A percentile compares a stretch with the other conserved stretches of the same genome.
Conservation (phyloP, 2,888 invertebrate genomes). For the Drosophila macrospina region DNA sequence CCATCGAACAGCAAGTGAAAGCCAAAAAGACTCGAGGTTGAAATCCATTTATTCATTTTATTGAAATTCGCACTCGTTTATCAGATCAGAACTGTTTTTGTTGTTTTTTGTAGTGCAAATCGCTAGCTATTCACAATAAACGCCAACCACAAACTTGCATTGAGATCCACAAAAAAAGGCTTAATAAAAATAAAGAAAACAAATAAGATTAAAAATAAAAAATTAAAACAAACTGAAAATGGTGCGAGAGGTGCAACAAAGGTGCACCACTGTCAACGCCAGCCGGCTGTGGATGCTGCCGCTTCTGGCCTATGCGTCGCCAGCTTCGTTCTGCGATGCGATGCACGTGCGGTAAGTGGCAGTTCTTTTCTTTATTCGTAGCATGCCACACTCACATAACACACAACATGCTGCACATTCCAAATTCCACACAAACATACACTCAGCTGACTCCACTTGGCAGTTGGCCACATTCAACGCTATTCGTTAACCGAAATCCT, state of each 20-base stretch:
- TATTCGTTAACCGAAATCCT: conserved; percentile 25
- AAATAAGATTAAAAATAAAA: conserved; percentile 2
- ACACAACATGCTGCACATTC: conserved; percentile 18
- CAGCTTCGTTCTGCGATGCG: conserved; percentile 70
- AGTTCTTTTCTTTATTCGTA: background rate
- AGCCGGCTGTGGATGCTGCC: conserved; percentile 61
- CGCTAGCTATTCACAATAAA: conserved; percentile 39
- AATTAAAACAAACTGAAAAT: conserved; percentile 32
- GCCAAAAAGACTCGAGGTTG: conserved; percentile 23
- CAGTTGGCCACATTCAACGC: conserved; percentile 32
- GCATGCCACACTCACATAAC: conserved; percentile 5
- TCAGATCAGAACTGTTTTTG: conserved; percentile 28
- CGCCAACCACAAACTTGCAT: conserved; percentile 32
- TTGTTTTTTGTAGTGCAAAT: conserved; percentile 50
- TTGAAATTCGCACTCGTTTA: conserved; percentile 30
- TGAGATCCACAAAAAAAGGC: conserved; percentile 19
- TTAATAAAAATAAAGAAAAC: conserved; percentile 14
- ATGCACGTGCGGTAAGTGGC: conserved; percentile 83
- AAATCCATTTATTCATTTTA: conserved; percentile 35
- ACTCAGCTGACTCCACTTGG: conserved; percentile 26
- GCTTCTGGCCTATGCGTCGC: conserved; percentile 73
- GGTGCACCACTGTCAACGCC: conserved; percentile 33
- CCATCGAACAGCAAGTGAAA: conserved; percentile 17
- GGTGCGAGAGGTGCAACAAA: conserved; percentile 51
- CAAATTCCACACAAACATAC: conserved; percentile 15